Base-by-base conservation (phyloP, 2,113 vertebrate species). In the Cathartes aura region DNA sequence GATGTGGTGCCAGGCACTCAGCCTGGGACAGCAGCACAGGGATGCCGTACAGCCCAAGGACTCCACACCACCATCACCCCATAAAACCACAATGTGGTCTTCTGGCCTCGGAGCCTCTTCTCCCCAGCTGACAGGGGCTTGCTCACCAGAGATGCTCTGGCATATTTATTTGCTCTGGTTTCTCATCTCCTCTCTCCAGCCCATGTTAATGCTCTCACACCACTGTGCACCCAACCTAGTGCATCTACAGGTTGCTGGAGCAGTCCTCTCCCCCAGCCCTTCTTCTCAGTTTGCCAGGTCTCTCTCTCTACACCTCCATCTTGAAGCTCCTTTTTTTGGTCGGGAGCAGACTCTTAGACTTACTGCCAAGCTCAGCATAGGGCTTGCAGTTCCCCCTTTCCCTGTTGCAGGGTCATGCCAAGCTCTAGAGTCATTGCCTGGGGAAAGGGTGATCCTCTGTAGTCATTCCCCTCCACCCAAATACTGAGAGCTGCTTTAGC, bases 381-480 rank as follows among this genome's bases (percentile, higher is more conserved):
- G 38, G 26, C 67, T 90, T 56, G 38, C 53, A 68, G 26, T 68
- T 81, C 29, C 32, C 19, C 13, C 48, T 55, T 72, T 92, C 62
- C 30, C 62, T 89, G 64, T 48, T 85, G 76, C 45, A 84, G 32
- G n/a, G 59, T 79, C 6, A 4, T 80, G 66, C 83, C 82, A 75
- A 89, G 48, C 48, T 91, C 60, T 83, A 64, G 75, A 87, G 27
- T 82, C 87, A 90, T 50, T 45, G 88, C 90, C 82, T 71, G 59
- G 50, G 75, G 90, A 91, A 82, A 89, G 89, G 58, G 68, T 72
- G 64, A 91, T 92, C 62, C 76, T 89, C 87, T 92, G 67, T 72
- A 94, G 78, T 66, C 68, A 73, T 92, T 95, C 55, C 60, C 45
- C 70, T 93, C 74, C 66, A 68, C 70, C 32, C 63, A 82, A 40